phyloP scores from a whole-genome alignment of 2,888 invertebrate genomes.

The Nomada ferruginata region DNA sequence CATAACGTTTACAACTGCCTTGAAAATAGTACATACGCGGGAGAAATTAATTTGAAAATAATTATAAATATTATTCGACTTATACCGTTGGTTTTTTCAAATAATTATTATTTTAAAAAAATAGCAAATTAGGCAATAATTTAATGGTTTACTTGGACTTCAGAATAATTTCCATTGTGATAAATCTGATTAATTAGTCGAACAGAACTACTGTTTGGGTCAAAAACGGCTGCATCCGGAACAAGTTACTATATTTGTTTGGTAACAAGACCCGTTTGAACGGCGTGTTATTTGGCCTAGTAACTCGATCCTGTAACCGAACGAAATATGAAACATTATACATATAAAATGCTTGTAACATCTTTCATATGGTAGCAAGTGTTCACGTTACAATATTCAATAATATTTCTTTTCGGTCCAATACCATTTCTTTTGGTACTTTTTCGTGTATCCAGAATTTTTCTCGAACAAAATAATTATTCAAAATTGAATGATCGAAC shows the following conservation, averaged over 20 bases:
- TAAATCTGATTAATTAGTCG: not conserved
- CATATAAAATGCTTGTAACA: not conserved
- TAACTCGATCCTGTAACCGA: slow-evolving; percentile 15
- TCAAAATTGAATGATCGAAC: too few relatives aligned
- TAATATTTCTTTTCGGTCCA: not conserved
- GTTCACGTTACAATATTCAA: slow-evolving; percentile 5
- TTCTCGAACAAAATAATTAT: too few relatives aligned
- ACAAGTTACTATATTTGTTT: not conserved
- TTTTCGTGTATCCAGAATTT: too few relatives aligned
- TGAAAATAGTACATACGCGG: too few relatives aligned
- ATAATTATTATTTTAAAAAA: not conserved
- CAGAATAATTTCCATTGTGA: too few relatives aligned
- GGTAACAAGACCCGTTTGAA: slow-evolving; percentile 13
- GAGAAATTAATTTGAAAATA: too few relatives aligned
- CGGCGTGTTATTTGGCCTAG: not conserved
- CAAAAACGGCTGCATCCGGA: not conserved
- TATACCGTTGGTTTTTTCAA: too few relatives aligned
- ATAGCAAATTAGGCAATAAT: not conserved
- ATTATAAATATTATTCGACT: too few relatives aligned
- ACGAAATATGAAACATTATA: slow-evolving; percentile 2
- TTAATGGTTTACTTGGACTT: too few relatives aligned
- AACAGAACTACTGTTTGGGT: not conserved
- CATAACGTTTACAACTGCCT: too few relatives aligned
- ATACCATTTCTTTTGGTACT: too few relatives aligned
- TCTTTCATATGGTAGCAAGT: not conserved